Base-by-base conservation (phyloP, 1,140 invertebrate genomes). In the Drosophila parabipectinata region DNA sequence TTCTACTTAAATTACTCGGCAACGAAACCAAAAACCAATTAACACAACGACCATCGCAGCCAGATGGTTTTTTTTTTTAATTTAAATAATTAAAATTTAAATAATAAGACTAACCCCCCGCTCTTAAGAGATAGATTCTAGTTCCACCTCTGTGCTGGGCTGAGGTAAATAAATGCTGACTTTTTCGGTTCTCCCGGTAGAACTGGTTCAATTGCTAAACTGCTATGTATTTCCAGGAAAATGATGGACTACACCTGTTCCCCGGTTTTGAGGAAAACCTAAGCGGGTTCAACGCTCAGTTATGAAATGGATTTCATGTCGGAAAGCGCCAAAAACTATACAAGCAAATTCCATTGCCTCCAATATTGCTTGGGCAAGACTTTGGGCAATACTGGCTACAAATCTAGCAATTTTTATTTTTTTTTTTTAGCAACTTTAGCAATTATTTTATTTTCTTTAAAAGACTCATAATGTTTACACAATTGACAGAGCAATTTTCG, bases 161-260 rank as follows among this genome's bases (percentile, higher is more conserved):
- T 24, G 7, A 18, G 15, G 9, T 28, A 53, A 50, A 51, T 37
- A 28, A 67, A 47, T 39, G 47, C 18, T 67, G 57, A 39, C 30
- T 50, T 24, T 62, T 53, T 53, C 44, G 44, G 44, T 10, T 47
- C 44, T 21, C 44, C 44, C 44, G 44, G 63, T 28, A 66, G 51
- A 71, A 71, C 64, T 71, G 64, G 67, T 71, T 69, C 63, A 69
- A 67, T 71, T 71, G 67, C 67, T 24, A 37, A 69, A 57, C 51
- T 15, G 18, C 18, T 18, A 18, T 18, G 18, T 26, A 30, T 55
- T 69, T 69, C 67, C 53, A 69, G 67, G 64, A 71, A 71, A 57
- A 69, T 50, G 52, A 69, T 24, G 64, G 32, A 50, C 32, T 57
- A 57, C 44, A 73, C 66, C 66, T 52, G 62, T 10, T 21, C 28